These are phyloP conservation scores for Cosmopolites sordidus DNA, from an alignment of 2,888 invertebrate genomes.

Conservation along the genomic window DNA sequence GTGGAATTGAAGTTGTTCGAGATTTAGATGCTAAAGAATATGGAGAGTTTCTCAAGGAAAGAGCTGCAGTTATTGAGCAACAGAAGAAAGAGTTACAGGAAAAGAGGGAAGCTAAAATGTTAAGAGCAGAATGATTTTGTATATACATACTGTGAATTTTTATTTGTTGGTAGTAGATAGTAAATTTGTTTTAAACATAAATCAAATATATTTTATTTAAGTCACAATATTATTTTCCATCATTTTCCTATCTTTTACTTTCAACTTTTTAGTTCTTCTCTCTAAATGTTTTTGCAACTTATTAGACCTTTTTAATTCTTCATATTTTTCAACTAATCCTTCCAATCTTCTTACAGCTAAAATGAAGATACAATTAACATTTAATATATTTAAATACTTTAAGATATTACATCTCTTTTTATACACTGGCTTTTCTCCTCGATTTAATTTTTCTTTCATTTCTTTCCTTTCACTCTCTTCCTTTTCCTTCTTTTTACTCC, in stretches of 20 bases:
- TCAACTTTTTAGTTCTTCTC: conserved; percentile 72
- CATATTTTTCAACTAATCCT: conserved; percentile 73
- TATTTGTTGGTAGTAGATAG: too few relatives aligned
- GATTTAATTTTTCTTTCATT: conserved; percentile 56
- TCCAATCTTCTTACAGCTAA: conserved; percentile 74
- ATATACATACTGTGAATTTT: too few relatives aligned
- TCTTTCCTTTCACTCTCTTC: conserved; percentile 54
- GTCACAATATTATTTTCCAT: conserved; percentile 5
- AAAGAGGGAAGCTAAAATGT: conserved; percentile 84
- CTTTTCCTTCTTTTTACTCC: conserved; percentile 55
- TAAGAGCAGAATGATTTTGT: conserved; percentile 70
- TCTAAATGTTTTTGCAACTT: conserved; percentile 77
- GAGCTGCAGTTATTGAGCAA: conserved; percentile 64
- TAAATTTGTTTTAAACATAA: background rate
- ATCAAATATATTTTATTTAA: conserved; percentile 5
- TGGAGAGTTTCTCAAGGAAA: conserved; percentile 71
- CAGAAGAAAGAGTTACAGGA: conserved; percentile 76
- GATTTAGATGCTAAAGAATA: conserved; percentile 77
- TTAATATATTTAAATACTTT: conserved; percentile 39
- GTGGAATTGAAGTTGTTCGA: conserved; percentile 81
- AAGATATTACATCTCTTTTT: conserved; percentile 74
- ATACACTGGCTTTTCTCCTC: conserved; percentile 69
- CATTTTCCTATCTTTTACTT: conserved; percentile 41
- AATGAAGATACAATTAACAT: conserved; percentile 41
- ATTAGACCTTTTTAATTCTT: conserved; percentile 72